Percentiles rank a stretch among this genome's conserved stretches.
phyloP scores from a whole-genome alignment of 2,797 vertebrate genomes.

The Pelodytes ibericus region DNA sequence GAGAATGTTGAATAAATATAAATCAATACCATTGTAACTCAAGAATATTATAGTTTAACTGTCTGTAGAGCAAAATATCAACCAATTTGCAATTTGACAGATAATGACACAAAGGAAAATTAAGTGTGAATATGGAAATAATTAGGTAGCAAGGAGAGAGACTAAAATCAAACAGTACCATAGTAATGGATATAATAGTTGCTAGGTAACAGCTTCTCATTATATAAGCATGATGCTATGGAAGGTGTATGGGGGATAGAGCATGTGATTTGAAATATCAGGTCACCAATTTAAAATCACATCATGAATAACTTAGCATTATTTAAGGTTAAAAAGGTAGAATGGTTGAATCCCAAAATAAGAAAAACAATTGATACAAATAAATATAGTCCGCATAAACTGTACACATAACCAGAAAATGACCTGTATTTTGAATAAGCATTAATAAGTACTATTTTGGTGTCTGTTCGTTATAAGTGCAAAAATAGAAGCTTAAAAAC shows the following conservation, averaged over 20 bases:
- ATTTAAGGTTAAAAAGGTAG: conserved; percentile 13
- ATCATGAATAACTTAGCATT: conserved; percentile 18
- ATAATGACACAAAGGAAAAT: neutral
- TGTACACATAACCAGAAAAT: neutral
- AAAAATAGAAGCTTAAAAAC: neutral
- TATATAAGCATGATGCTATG: conserved; percentile 16
- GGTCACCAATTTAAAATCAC: conserved; percentile 9
- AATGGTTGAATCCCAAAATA: conserved; percentile 10
- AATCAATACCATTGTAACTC: too few relatives aligned
- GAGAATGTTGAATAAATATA: too few relatives aligned
- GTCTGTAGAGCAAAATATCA: neutral
- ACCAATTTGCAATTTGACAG: neutral
- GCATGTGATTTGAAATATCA: conserved; percentile 16
- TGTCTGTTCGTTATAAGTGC: too few relatives aligned
- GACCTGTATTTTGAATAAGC: neutral
- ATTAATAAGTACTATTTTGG: too few relatives aligned
- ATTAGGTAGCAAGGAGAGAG: conserved; percentile 10
- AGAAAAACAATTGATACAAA: conserved; percentile 1
- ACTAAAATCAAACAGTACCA: conserved; percentile 1
- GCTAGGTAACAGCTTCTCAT: conserved; percentile 33
- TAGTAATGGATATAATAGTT: conserved; percentile 9
- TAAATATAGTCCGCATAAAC: neutral
- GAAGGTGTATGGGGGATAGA: neutral
- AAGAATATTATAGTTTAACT: neutral
- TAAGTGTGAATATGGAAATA: conserved; percentile 11